A percentile compares a stretch with the other conserved stretches of the same genome.
phyloP scores from a whole-genome alignment of 2,888 invertebrate species.

The Abrostola tripartita region DNA sequence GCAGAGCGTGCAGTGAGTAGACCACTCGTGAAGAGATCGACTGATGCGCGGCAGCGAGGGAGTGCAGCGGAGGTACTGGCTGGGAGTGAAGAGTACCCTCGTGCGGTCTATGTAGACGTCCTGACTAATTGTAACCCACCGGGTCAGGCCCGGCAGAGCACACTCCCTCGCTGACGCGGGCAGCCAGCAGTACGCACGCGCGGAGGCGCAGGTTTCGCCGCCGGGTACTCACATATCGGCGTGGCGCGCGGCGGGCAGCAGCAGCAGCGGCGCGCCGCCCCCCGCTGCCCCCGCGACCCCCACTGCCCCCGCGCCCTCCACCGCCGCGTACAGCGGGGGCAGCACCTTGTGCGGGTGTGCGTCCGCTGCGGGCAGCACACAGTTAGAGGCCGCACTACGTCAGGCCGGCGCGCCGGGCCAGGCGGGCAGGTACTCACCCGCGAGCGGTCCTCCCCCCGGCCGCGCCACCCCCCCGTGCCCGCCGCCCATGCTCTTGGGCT shows the following conservation, averaged over 20 bases:
- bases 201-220: background rate
- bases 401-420: slow-evolving; percentile 40
- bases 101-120: too few species aligned
- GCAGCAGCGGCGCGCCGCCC: slow-evolving; percentile 65
- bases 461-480: slow-evolving; percentile 71
- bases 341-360: slow-evolving; percentile 81
- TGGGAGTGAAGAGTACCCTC: too few species aligned
- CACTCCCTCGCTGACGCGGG: too few species aligned
- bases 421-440: slow-evolving; percentile 72
- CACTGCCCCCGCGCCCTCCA: slow-evolving; percentile 71
- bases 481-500: slow-evolving; percentile 91
- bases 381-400: slow-evolving; percentile 52
- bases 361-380: slow-evolving; percentile 78
- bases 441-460: slow-evolving; percentile 67
- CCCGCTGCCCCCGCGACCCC: slow-evolving; percentile 44
- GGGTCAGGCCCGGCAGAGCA: too few species aligned
- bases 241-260: slow-evolving; percentile 69
- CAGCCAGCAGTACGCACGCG: background rate
- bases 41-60: background rate
- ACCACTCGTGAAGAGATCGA: too few species aligned
- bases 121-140: too few species aligned
- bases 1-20: slow-evolving; percentile 30
- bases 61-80: background rate
- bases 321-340: slow-evolving; percentile 84
- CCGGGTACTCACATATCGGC: slow-evolving; percentile 75